A percentile compares a stretch with the other conserved stretches of the same genome.
These are phyloP conservation scores for Aleiodes sp. DNA, from an alignment of 1,140 invertebrate species.

Conservation along the genomic window DNA sequence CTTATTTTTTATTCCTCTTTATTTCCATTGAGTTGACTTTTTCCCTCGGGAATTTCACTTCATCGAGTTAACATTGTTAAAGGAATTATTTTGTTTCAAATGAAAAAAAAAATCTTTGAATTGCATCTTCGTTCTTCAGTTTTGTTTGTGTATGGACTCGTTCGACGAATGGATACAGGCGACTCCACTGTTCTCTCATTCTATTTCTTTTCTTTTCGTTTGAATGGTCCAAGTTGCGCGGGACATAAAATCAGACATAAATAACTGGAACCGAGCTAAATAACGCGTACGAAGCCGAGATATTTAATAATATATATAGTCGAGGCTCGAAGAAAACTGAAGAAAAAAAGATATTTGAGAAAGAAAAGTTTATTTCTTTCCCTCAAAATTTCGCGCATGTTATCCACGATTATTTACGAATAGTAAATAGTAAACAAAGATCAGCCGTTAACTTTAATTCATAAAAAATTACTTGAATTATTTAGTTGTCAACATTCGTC, in stretches of 20 bases:
- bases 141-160: background rate
- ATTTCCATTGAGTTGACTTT: background rate
- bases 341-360: too few species aligned
- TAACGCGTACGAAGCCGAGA: conserved; percentile 27
- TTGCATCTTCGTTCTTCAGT: background rate
- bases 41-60: background rate
- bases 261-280: conserved; percentile 34
- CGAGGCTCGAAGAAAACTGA: background rate
- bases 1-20: background rate
- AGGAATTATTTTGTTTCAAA: background rate
- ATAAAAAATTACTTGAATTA: too few species aligned
- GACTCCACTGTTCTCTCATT: conserved; percentile 33
- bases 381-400: background rate
- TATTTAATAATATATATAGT: background rate
- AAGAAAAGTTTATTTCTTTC: background rate
- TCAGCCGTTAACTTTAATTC: too few species aligned
- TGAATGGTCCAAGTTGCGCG: conserved; percentile 29
- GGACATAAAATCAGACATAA: conserved; percentile 40
- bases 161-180: conserved; percentile 10
- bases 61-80: background rate
- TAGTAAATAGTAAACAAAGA: background rate
- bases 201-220: conserved; percentile 21
- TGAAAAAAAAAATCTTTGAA: conserved; percentile 1
- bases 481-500: too few species aligned
- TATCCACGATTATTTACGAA: background rate